These are phyloP conservation scores for Acronicta aceris DNA, from an alignment of 2,888 invertebrate species.

Conservation along the genomic window DNA sequence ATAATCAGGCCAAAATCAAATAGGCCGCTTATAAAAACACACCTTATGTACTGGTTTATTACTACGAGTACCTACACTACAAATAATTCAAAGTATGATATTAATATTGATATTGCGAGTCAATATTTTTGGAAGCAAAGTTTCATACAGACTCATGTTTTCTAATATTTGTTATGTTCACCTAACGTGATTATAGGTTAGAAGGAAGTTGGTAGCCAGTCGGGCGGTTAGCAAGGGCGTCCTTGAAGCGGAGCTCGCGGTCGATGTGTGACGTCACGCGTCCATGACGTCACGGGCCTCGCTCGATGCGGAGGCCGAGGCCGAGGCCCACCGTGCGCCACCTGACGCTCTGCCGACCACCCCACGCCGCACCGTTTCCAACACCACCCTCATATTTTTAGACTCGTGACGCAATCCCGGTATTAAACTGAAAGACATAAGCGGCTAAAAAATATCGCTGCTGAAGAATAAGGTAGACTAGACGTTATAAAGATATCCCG, in stretches of 20 bases:
- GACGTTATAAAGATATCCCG: constrained; percentile 6
- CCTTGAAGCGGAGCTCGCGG: constrained; percentile 82
- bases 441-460: constrained; percentile 60
- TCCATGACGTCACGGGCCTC: constrained; percentile 82
- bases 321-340: constrained; percentile 60
- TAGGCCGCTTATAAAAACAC: neutral
- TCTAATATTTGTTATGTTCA: constrained; percentile 50
- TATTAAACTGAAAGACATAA: constrained; percentile 69
- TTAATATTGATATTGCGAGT: constrained; percentile 40
- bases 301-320: constrained; percentile 77
- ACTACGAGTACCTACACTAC: neutral
- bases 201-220: constrained; percentile 75
- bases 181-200: constrained; percentile 61
- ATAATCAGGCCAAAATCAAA: too few relatives aligned
- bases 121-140: constrained; percentile 46
- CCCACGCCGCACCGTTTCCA: constrained; percentile 63
- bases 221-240: constrained; percentile 78
- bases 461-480: constrained; percentile 55
- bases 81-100: constrained; percentile 31
- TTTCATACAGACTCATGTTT: constrained; percentile 35
- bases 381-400: constrained; percentile 83
- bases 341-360: constrained; percentile 68
- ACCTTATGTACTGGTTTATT: neutral
- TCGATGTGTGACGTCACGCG: constrained; percentile 85
- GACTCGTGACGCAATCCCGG: constrained; percentile 81